Percentiles rank a stretch among this genome's conserved stretches.
Conservation (phyloP, 2,888 invertebrate species). For the Stenotaenia linearis region DNA sequence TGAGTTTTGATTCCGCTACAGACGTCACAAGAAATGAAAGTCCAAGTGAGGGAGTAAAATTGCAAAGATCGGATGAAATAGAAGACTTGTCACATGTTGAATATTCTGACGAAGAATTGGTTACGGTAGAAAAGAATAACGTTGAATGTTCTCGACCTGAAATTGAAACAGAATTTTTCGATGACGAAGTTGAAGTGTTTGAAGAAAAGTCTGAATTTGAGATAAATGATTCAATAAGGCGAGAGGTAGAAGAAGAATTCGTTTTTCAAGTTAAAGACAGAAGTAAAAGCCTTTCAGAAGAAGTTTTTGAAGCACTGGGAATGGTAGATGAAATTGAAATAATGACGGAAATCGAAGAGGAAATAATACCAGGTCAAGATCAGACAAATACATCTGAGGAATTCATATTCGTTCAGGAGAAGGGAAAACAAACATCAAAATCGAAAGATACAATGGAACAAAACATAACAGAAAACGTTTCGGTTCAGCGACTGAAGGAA, state of each 20-base stretch:
- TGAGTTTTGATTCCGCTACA: background rate
- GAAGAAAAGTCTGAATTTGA: too few relatives aligned
- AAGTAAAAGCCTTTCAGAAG: background rate
- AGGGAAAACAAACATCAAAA: background rate
- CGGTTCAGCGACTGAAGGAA: background rate
- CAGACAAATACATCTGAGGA: background rate
- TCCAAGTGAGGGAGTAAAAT: background rate
- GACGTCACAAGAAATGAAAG: background rate
- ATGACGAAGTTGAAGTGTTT: background rate
- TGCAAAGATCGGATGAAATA: conserved; percentile 26
- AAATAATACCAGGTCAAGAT: background rate
- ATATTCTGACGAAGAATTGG: background rate
- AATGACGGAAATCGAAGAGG: background rate
- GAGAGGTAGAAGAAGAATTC: background rate
- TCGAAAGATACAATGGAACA: background rate
- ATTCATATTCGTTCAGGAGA: background rate
- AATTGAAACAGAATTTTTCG: background rate
- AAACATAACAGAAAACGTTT: background rate
- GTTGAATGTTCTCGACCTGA: background rate
- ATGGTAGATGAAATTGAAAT: background rate
- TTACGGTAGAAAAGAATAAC: background rate
- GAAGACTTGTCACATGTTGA: background rate
- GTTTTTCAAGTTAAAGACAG: background rate
- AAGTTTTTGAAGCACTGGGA: conserved; percentile 1
- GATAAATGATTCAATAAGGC: background rate